Evolutionary conservation across 2,113 vertebrate species (phyloP).

Genomic region (Capreolus pygargus): DNA sequence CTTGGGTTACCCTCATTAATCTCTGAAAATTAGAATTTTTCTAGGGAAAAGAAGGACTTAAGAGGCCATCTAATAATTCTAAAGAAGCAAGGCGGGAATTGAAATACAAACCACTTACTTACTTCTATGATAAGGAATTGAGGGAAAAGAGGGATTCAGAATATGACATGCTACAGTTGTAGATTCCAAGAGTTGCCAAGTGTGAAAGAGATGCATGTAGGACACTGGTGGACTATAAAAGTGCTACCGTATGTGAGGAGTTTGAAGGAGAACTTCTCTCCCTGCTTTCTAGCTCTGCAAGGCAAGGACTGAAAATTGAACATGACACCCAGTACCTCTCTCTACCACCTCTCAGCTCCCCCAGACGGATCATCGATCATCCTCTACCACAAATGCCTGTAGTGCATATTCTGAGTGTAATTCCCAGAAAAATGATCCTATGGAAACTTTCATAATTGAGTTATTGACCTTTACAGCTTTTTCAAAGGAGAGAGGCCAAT

Average conservation of each 20-base stretch:
- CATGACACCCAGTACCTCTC: neutral
- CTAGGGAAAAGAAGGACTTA: neutral
- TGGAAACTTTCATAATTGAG: slow-evolving; percentile 27
- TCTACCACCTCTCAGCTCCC: neutral
- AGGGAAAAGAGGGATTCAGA: neutral
- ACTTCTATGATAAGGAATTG: neutral
- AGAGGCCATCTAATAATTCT: neutral
- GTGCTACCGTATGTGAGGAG: neutral
- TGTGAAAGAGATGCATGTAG: neutral
- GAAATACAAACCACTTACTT: neutral
- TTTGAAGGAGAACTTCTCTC: neutral
- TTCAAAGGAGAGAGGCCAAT: slow-evolving; percentile 21
- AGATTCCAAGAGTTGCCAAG: neutral
- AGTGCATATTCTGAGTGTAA: neutral
- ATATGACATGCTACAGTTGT: neutral
- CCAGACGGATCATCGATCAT: neutral
- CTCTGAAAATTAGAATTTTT: neutral
- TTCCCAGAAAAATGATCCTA: slow-evolving; percentile 20
- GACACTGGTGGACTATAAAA: neutral
- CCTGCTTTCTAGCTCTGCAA: neutral
- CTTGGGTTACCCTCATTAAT: neutral
- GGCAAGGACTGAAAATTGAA: neutral
- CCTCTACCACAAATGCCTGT: neutral
- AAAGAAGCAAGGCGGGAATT: neutral
- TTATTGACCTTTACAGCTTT: slow-evolving; percentile 37